These are phyloP conservation scores for Tragelaphus imberbis DNA, from an alignment of 2,113 vertebrate species.

Conservation along the genomic window DNA sequence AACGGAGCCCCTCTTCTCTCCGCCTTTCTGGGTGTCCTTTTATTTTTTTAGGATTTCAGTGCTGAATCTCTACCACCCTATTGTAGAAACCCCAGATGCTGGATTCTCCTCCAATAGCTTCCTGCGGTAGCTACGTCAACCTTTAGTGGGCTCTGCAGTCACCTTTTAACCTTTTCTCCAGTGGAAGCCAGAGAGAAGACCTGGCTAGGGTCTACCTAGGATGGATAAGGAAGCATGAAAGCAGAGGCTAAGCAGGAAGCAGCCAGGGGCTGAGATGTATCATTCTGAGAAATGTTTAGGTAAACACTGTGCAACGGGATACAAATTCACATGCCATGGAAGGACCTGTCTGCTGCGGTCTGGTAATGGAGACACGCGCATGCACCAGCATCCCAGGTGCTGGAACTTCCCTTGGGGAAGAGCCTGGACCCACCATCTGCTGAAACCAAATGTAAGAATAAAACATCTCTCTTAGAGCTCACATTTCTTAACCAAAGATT, in stretches of 20 bases:
- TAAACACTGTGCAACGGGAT: background rate
- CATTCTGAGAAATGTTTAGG: background rate
- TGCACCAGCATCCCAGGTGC: background rate
- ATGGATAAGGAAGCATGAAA: background rate
- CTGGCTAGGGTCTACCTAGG: background rate
- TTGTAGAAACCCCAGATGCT: background rate
- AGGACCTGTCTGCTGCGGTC: background rate
- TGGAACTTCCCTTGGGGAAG: background rate
- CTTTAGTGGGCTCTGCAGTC: background rate
- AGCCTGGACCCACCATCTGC: background rate
- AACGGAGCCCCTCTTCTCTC: background rate
- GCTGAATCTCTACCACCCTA: background rate
- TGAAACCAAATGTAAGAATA: background rate
- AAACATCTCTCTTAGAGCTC: background rate
- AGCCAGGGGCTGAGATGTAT: rapidly evolving
- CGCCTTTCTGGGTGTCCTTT: background rate
- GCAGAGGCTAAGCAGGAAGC: background rate
- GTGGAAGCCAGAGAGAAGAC: background rate
- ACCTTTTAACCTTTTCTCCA: background rate
- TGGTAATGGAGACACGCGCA: background rate
- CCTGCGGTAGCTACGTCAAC: background rate
- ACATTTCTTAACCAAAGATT: background rate
- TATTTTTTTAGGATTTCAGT: background rate
- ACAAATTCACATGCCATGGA: rapidly evolving
- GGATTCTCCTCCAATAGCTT: background rate